These are phyloP conservation scores for Apodemia mormo DNA, from an alignment of 2,888 invertebrate species.

Conservation along the genomic window DNA sequence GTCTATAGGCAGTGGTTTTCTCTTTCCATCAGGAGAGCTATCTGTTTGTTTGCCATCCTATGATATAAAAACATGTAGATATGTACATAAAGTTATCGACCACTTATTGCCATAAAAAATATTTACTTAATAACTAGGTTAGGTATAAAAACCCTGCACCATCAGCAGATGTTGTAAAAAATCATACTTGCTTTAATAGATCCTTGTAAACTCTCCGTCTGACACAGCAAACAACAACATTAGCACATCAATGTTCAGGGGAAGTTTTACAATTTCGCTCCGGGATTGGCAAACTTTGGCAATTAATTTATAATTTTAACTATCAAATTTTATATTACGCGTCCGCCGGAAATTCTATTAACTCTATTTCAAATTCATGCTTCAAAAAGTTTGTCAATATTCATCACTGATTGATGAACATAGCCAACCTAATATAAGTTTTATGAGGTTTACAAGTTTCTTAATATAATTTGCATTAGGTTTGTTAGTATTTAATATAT, in stretches of 20 bases:
- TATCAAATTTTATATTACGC: slow-evolving; percentile 9
- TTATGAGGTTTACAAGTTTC: too few relatives aligned
- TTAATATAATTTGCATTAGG: too few relatives aligned
- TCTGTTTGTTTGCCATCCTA: too few relatives aligned
- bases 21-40: too few relatives aligned
- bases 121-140: not conserved
- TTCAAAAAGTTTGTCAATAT: slow-evolving; percentile 3
- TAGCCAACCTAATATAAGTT: too few relatives aligned
- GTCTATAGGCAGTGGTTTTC: too few relatives aligned
- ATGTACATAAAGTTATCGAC: too few relatives aligned
- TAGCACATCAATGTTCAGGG: slow-evolving; percentile 9
- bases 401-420: not conserved
- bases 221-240: slow-evolving; percentile 8
- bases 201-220: not conserved
- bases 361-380: slow-evolving; percentile 3
- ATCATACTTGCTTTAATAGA: not conserved
- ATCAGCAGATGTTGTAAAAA: not conserved
- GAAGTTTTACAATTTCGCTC: slow-evolving; percentile 10
- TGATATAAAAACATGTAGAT: too few relatives aligned
- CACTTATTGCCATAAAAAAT: not conserved
- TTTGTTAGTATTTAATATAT: too few relatives aligned
- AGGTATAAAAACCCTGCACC: not conserved
- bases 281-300: slow-evolving; percentile 9
- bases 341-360: not conserved
- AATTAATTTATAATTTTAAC: slow-evolving; percentile 12